These are phyloP conservation scores for Chascanopsetta lugubris DNA, from an alignment of 2,113 vertebrate species.

Conservation along the genomic window DNA sequence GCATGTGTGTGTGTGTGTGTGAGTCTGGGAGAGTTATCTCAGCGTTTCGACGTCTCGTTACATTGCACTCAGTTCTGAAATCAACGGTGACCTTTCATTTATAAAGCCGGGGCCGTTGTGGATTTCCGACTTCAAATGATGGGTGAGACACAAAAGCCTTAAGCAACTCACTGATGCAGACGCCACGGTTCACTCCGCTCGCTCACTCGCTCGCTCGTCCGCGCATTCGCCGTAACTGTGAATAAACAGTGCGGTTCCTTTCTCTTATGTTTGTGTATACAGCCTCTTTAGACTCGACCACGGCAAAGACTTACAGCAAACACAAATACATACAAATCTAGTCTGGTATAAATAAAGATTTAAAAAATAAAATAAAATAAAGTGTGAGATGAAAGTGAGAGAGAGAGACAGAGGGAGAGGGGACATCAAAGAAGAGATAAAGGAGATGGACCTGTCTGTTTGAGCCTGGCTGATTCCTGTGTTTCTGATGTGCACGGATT, in stretches of 20 bases:
- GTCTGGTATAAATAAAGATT: slow-evolving; percentile 19
- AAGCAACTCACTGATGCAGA: slow-evolving; percentile 25
- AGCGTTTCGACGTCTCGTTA: neutral
- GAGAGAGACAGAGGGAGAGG: too few relatives aligned
- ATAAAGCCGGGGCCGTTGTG: slow-evolving; percentile 2
- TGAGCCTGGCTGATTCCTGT: slow-evolving; percentile 18
- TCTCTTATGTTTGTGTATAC: slow-evolving; percentile 5
- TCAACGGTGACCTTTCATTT: slow-evolving; percentile 35
- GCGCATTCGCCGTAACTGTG: slow-evolving; percentile 2
- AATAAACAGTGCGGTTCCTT: slow-evolving; percentile 18
- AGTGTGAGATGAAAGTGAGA: neutral
- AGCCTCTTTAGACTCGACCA: slow-evolving; percentile 26
- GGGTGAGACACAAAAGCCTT: slow-evolving; percentile 20
- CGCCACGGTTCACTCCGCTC: slow-evolving; percentile 24
- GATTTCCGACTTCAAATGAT: slow-evolving; percentile 37
- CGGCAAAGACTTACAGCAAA: neutral
- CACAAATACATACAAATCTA: slow-evolving; percentile 24
- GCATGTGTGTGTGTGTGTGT: slow-evolving; percentile 1
- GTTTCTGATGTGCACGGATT: slow-evolving; percentile 14
- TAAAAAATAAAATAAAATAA: slow-evolving; percentile 18
- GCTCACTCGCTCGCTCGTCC: too few relatives aligned
- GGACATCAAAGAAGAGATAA: slow-evolving; percentile 49
- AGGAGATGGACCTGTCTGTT: slow-evolving; percentile 22
- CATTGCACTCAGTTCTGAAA: slow-evolving; percentile 16
- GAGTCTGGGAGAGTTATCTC: neutral